A percentile compares a stretch with the other conserved stretches of the same genome.
These are phyloP conservation scores for Sarcophaga subvicina DNA, from an alignment of 2,888 invertebrate species.

Conservation along the genomic window DNA sequence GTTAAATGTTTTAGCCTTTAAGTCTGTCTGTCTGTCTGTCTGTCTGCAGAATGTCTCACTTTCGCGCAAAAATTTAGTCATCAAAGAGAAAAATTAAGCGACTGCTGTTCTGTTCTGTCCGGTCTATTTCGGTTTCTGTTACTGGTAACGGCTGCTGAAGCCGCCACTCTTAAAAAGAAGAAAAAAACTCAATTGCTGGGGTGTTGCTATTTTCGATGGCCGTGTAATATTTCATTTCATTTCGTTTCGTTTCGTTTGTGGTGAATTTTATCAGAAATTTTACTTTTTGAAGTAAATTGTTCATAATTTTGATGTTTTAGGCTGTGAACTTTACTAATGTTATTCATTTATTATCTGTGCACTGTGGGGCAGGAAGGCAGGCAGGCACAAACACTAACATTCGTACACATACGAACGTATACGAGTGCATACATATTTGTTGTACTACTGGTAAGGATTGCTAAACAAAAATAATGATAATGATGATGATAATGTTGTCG, in stretches of 20 bases:
- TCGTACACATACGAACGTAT: neutral
- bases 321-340: conserved; percentile 69
- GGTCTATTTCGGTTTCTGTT: neutral
- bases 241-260: conserved; percentile 26
- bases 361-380: conserved; percentile 42
- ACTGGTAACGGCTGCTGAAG: neutral
- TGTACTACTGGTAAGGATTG: neutral
- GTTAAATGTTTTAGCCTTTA: conserved; percentile 64
- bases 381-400: neutral
- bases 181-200: neutral
- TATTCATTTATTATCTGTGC: conserved; percentile 63
- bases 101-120: conserved; percentile 23
- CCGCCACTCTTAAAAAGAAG: neutral
- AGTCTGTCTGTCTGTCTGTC: conserved; percentile 46
- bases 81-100: conserved; percentile 48
- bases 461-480: neutral
- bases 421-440: neutral
- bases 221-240: neutral
- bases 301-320: conserved; percentile 57
- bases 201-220: neutral
- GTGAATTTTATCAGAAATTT: neutral
- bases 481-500: neutral
- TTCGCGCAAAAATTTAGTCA: conserved; percentile 65
- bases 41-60: conserved; percentile 58
- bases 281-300: conserved; percentile 39